phyloP scores from a whole-genome alignment of 2,888 invertebrate genomes.

The Ormyrus nitidulus region DNA sequence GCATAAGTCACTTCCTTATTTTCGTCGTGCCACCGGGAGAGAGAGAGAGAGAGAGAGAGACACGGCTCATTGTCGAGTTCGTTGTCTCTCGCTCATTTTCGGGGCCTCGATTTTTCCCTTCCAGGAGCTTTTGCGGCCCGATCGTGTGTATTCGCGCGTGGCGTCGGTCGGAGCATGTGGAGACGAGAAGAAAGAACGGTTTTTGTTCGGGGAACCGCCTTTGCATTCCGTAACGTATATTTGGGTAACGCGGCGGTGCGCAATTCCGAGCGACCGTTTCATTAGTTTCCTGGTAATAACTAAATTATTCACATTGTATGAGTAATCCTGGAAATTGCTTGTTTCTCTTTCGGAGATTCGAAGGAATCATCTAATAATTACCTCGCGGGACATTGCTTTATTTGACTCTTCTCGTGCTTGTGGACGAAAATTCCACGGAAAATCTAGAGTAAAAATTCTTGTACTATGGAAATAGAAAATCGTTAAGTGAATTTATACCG shows the following conservation, averaged over 20 bases:
- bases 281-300: slow-evolving; percentile 32
- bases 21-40: slow-evolving; percentile 60
- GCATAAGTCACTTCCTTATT: slow-evolving; percentile 72
- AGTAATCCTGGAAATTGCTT: no score
- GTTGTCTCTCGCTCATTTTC: background rate
- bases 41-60: background rate
- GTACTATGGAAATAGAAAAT: background rate
- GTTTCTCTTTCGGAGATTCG: no score
- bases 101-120: background rate
- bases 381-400: no score
- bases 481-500: slow-evolving; percentile 9
- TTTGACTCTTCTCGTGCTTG: no score
- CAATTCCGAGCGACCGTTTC: slow-evolving; percentile 22
- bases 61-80: background rate
- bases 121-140: background rate
- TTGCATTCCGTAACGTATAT: slow-evolving; percentile 26
- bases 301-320: slow-evolving; percentile 21
- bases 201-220: slow-evolving; percentile 16
- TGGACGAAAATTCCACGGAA: no score
- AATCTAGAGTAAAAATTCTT: no score
- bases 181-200: slow-evolving; percentile 3
- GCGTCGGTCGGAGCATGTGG: background rate
- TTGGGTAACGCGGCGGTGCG: slow-evolving; percentile 20
- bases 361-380: no score
- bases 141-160: background rate